Base-by-base conservation (phyloP, 1,140 invertebrate species). In the Sipha flava region DNA sequence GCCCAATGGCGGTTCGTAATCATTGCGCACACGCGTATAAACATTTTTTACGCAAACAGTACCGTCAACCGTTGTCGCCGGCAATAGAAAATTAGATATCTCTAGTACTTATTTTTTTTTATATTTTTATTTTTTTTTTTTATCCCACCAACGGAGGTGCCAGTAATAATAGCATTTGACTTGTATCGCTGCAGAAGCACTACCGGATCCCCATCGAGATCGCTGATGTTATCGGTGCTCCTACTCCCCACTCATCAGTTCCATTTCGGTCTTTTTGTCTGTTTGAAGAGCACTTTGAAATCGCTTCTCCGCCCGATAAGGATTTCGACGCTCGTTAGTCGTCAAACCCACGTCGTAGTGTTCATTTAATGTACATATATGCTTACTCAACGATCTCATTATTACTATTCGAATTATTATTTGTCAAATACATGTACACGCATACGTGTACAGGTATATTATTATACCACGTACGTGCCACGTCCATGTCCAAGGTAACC, bases 211-310 rank as follows among this genome's bases (percentile, higher is more conserved):
- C 64, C 64, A 66, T 66, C 37, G 37, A 66, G 21, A 43, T 66
- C 37, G 3, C 21, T 21, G 64, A 66, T 66, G 21, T 66, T 66
- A 66, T 66, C 64, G 23, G 59, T 59, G 14, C 14, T 2, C 18
- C 21, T 66, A 40, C 64, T 43, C 64, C 34, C 64, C 18, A 12
- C 21, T 66, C n/a, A n/a, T n/a, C 21, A n/a, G 34, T 66, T 66
- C 37, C 64, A 40, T 66, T 66, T 45, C 40, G 40, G 14, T 45
- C 64, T 37, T 70, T 45, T 45, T 45, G 43, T 29, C 40, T 47
- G 66, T 47, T 70, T 70, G 66, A 29, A 70, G 66, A 70, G 40
- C 66, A 70, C 66, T 70, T 29, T 9, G 16, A 70, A 70, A 47
- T 70, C 18, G 26, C 23, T 70, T 70, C 23, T 47, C 64, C 23